Evolutionary conservation across 2,888 invertebrate genomes (phyloP).

Genomic region (Phengaris alcon): DNA sequence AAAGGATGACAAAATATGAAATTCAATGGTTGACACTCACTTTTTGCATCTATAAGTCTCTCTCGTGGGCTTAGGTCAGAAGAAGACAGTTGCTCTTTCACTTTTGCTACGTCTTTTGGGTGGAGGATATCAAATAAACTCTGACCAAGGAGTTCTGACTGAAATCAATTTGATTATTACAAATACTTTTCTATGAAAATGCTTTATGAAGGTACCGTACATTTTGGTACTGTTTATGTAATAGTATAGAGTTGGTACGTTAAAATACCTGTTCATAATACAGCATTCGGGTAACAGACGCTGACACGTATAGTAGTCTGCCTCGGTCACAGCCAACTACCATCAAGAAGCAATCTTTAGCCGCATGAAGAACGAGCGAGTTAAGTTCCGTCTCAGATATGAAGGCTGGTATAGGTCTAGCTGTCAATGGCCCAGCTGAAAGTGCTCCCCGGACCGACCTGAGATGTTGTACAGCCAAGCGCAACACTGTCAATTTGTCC

Average conservation of each 20-base stretch:
- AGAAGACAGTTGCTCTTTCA: constrained; percentile 95
- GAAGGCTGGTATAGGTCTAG: constrained; percentile 87
- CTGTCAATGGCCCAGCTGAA: constrained; percentile 83
- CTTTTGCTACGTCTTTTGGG: constrained; percentile 95
- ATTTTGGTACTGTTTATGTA: not conserved
- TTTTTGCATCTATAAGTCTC: constrained; percentile 94
- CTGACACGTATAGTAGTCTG: constrained; percentile 92
- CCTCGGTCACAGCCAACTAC: constrained; percentile 96
- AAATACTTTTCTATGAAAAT: not conserved
- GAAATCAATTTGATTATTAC: constrained; percentile 40
- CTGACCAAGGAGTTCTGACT: constrained; percentile 93
- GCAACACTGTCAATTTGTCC: constrained; percentile 93
- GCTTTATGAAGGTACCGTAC: not conserved
- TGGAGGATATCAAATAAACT: constrained; percentile 96
- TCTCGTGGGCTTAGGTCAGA: constrained; percentile 93
- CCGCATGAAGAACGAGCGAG: constrained; percentile 89
- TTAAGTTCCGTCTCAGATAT: constrained; percentile 93
- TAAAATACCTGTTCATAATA: constrained; percentile 87
- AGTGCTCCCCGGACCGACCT: constrained; percentile 80
- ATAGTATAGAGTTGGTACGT: too few species aligned
- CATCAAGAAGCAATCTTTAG: constrained; percentile 92
- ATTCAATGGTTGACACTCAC: constrained; percentile 70
- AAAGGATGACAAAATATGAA: not conserved
- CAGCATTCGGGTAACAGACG: constrained; percentile 89
- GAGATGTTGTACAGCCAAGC: constrained; percentile 96